Conservation (phyloP, 37 sponge, comb jelly and placozoan genomes). For the Sycon ciliatum region DNA sequence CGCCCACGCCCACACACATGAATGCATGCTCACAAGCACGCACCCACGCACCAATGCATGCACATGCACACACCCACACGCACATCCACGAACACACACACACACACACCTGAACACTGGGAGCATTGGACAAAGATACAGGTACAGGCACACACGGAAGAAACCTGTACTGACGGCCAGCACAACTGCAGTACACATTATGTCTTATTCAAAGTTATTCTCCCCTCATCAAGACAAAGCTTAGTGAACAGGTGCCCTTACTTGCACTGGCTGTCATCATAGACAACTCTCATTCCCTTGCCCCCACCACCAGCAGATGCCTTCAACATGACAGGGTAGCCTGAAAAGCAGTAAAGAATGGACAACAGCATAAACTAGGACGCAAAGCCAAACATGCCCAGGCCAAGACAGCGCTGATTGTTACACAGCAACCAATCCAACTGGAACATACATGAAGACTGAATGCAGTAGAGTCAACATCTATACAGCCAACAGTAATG, state of each 20-base stretch:
- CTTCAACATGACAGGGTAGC: conserved; percentile 97
- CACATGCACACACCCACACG: too few relatives aligned
- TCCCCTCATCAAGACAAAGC: background rate
- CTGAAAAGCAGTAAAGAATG: conserved; percentile 19
- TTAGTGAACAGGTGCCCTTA: background rate
- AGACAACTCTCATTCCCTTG: conserved; percentile 95
- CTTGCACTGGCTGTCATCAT: conserved; percentile 68
- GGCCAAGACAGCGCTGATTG: too few relatives aligned
- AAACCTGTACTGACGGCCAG: background rate
- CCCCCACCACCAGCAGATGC: conserved; percentile 99
- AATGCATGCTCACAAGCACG: too few relatives aligned
- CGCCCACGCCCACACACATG: too few relatives aligned
- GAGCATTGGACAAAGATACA: background rate
- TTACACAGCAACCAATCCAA: too few relatives aligned
- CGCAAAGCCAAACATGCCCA: too few relatives aligned
- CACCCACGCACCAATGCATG: too few relatives aligned
- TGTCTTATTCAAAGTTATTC: background rate
- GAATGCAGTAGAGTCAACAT: too few relatives aligned
- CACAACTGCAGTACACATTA: background rate
- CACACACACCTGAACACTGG: background rate
- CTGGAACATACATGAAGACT: too few relatives aligned
- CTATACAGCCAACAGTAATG: too few relatives aligned
- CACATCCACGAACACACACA: background rate
- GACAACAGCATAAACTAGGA: background rate
- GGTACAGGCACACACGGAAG: background rate